phyloP scores from a whole-genome alignment of 2,888 invertebrate species.

The Hylaea fasciaria region DNA sequence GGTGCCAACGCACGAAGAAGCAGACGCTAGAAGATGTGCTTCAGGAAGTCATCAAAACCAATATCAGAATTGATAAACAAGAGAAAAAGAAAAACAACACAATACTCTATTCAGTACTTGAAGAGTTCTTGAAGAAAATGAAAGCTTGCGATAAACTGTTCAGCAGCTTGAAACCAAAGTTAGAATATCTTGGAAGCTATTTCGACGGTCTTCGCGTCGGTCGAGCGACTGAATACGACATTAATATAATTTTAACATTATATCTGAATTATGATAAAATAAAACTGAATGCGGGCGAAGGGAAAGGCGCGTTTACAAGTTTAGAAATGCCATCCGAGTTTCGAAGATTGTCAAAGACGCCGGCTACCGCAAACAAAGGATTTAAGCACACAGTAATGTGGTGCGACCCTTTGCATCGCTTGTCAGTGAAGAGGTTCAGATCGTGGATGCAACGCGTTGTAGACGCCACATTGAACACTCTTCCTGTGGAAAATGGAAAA shows the following conservation, averaged over 20 bases:
- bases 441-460: slow-evolving; percentile 69
- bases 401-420: slow-evolving; percentile 56
- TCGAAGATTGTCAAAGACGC: slow-evolving; percentile 57
- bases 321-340: slow-evolving; percentile 67
- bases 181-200: slow-evolving; percentile 68
- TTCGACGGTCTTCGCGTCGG: slow-evolving; percentile 68
- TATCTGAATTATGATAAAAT: slow-evolving; percentile 63
- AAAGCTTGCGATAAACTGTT: slow-evolving; percentile 55
- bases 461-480: slow-evolving; percentile 54
- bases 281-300: slow-evolving; percentile 48
- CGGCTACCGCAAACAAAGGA: slow-evolving; percentile 54
- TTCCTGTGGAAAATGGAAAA: slow-evolving; percentile 53
- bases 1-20: slow-evolving; percentile 26
- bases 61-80: slow-evolving; percentile 56
- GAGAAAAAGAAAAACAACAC: slow-evolving; percentile 58
- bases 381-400: slow-evolving; percentile 60
- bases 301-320: slow-evolving; percentile 53
- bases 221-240: slow-evolving; percentile 66
- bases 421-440: slow-evolving; percentile 56
- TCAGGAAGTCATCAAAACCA: slow-evolving; percentile 54
- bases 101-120: slow-evolving; percentile 57
- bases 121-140: slow-evolving; percentile 57
- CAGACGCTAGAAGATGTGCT: slow-evolving; percentile 56
- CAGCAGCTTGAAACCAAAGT: slow-evolving; percentile 59
- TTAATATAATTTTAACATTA: slow-evolving; percentile 62